Evolutionary conservation across 2,797 vertebrate genomes (phyloP).

Genomic region (Rhinella marina): DNA sequence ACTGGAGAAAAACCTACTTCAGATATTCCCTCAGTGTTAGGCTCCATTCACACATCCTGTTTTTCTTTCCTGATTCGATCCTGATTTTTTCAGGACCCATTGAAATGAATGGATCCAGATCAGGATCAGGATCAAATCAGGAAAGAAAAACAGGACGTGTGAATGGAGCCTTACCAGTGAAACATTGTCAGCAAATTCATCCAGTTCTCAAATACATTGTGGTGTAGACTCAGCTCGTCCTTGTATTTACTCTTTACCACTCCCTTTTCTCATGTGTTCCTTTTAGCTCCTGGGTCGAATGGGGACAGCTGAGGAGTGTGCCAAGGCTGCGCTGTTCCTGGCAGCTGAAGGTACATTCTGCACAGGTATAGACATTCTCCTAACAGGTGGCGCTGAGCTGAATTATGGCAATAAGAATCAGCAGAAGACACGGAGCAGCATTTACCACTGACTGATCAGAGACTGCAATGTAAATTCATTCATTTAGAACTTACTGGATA

Average conservation of each 20-base stretch:
- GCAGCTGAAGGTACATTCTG: conserved; percentile 83
- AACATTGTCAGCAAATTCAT: background rate
- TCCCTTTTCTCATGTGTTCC: background rate
- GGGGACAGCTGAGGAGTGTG: conserved; percentile 80
- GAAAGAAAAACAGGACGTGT: no score
- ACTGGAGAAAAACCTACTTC: no score
- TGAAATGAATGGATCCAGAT: no score
- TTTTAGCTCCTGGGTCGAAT: conserved; percentile 82
- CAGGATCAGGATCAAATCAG: no score
- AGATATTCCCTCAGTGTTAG: no score
- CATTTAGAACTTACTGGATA: conserved; percentile 60
- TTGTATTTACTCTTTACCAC: background rate
- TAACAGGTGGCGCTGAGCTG: conserved; percentile 83
- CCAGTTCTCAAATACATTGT: background rate
- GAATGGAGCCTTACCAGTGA: no score
- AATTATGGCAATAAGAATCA: conserved; percentile 80
- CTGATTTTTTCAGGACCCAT: no score
- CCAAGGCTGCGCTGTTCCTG: conserved; percentile 77
- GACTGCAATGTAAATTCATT: background rate
- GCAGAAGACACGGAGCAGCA: conserved; percentile 58
- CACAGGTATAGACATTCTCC: conserved; percentile 79
- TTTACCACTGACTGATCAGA: conserved; percentile 22
- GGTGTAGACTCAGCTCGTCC: background rate
- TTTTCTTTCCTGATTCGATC: no score
- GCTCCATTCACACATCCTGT: no score